Base-by-base conservation (phyloP, 2,113 vertebrate genomes). In the Tachysurus fulvidraco region DNA sequence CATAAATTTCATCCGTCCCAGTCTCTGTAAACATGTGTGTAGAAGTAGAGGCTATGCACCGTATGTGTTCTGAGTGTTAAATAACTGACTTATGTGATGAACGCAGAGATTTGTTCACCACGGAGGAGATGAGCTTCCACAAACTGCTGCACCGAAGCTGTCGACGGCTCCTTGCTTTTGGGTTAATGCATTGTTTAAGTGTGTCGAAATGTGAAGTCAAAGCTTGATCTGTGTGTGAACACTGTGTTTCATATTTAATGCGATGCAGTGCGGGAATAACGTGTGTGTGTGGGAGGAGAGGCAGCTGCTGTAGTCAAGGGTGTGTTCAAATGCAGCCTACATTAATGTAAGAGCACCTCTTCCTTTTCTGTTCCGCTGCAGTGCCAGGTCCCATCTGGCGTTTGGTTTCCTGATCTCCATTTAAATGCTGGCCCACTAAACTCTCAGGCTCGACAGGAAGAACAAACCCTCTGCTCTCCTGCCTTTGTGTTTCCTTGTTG, bases 161-260 rank as follows among this genome's bases (percentile, higher is more conserved):
- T 55, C 12, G 5, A 13, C 8, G 50, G 50, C n/a, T 17, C 50
- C 25, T 30, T 46, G 16, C 25, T 76, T 50, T 77, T 17, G 11
- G 16, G 3, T 73, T 10, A 19, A 41, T 44, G 23, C 46, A n/a
- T 76, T 73, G 19, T 73, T 73, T 73, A 76, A 57, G 25, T 55
- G 50, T 55, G n/a, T 79, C 4, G 13, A 25, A 52, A n/a, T 74
- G 44, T n/a, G 28, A n/a, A 84, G 67, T 25, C 50, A 21, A 36
- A 46, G 64, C 74, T 64, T 85, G 54, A 50, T 5, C 1, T 67
- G 36, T 57, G 14, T 71, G 46, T 21, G 36, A 77, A 67, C 23
- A 41, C 62, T 54, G 71, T 52, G 36, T 83, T 90, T 87, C 85
- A 90, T 87, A 73, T 88, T 90, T 88, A 88, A 87, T 87, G 80